phyloP scores from a whole-genome alignment of 2,797 vertebrate genomes.

The Labroides dimidiatus region DNA sequence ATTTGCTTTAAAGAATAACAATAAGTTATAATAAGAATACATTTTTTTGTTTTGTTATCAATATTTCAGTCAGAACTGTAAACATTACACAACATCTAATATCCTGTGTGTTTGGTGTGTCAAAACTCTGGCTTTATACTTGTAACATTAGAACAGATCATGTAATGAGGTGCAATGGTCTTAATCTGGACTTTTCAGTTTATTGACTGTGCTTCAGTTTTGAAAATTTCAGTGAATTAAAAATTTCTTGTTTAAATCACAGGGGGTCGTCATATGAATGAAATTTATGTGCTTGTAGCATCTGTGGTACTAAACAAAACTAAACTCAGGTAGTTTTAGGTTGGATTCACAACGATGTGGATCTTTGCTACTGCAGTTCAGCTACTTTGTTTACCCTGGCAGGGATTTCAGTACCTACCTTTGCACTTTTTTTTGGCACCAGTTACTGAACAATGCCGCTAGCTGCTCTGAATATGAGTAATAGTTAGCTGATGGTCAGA shows the following conservation, averaged over 20 bases:
- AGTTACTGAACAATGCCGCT: not conserved
- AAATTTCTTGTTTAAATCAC: too few relatives aligned
- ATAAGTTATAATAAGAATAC: not conserved
- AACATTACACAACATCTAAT: conserved; percentile 4
- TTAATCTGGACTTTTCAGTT: not conserved
- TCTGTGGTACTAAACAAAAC: too few relatives aligned
- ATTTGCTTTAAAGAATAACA: not conserved
- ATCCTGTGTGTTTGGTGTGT: not conserved
- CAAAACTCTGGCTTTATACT: not conserved
- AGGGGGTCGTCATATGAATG: too few relatives aligned
- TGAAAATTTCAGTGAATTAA: too few relatives aligned
- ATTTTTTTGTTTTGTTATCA: not conserved
- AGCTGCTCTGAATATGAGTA: not conserved
- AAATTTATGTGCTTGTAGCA: too few relatives aligned
- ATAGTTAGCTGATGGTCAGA: not conserved
- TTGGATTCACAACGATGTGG: conserved; percentile 8
- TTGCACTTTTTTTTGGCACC: conserved; percentile 20
- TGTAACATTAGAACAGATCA: not conserved
- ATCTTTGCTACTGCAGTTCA: conserved; percentile 25
- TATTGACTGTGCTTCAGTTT: too few relatives aligned
- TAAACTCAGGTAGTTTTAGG: not conserved
- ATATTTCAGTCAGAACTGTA: not conserved
- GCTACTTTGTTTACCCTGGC: conserved; percentile 19
- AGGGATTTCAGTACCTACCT: conserved; percentile 18
- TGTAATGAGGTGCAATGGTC: not conserved